Base-by-base conservation (phyloP, 2,888 invertebrate species). In the Punctoribates punctum region DNA sequence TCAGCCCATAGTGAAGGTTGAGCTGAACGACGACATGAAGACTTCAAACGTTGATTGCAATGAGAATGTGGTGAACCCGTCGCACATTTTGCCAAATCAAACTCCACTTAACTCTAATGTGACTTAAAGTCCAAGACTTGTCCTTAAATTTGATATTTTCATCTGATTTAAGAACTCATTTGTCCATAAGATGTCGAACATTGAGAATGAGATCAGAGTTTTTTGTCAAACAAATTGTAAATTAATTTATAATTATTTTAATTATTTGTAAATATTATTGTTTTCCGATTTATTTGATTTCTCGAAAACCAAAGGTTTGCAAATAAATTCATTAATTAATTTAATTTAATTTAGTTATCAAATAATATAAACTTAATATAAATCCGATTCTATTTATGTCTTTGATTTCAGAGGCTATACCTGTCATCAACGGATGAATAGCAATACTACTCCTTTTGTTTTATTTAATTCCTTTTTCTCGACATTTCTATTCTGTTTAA, bases 101-200 rank as follows among this genome's bases (percentile, higher is more conserved):
- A 60, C 20, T 17, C 25, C 27, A 27, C 25, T 60, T 60, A 27
- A 60, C 29, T 29, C 29, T 27, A 60, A 60, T 17, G 60, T 60
- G 27, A 29, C 60, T 29, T 60, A 60, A 17, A 60, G 25, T 27
- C 27, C 60, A 57, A 13, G 13, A 42, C 42, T 42, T 42, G 42
- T 42, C 42, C 15, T 60, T 60, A 20, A 57, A 57, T 57, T 20
- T 57, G 20, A 57, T 23, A 17, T 57, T 23, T n/a, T 23, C 1
- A 60, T 27, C 27, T 29, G 23, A 60, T 60, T 60, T 60, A 60
- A 60, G 15, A 60, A 51, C 20, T 60, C 13, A 60, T 60, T 60
- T 60, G 23, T 42, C 13, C 42, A 42, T 9, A 42, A 42, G 42
- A 42, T 42, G 13, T 42, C 42, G 42, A 42, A 42, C 42, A 42